Evolutionary conservation across 2,797 vertebrate genomes (phyloP).

Genomic region (Acrossocheilus wenchowensis): DNA sequence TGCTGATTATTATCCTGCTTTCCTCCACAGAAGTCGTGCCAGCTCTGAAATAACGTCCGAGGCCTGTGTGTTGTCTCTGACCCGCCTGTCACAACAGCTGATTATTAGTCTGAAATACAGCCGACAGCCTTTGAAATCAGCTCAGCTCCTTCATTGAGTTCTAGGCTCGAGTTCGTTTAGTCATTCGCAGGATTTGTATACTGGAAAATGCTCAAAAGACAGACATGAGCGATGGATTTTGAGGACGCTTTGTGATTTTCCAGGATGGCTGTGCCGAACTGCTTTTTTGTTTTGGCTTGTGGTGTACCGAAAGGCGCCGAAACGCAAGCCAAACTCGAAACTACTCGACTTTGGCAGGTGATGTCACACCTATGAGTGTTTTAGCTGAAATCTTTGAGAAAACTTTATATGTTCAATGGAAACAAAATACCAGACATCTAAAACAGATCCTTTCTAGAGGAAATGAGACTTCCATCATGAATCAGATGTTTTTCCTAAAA

Average conservation of each 20-base stretch:
- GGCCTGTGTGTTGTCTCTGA: conserved; percentile 28
- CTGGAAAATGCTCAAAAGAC: background rate
- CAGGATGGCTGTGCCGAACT: background rate
- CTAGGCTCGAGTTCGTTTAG: background rate
- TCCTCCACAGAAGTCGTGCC: conserved; percentile 37
- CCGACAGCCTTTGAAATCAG: background rate
- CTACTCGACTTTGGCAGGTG: background rate
- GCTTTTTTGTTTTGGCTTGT: conserved; percentile 9
- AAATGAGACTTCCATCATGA: background rate
- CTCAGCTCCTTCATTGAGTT: background rate
- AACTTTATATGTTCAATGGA: background rate
- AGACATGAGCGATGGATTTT: background rate
- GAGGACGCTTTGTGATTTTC: conserved; percentile 12
- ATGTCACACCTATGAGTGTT: conserved; percentile 1
- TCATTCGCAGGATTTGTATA: background rate
- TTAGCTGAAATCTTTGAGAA: conserved; percentile 1
- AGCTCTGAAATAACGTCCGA: conserved; percentile 32
- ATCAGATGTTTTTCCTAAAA: background rate
- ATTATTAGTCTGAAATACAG: conserved; percentile 37
- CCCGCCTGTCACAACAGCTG: conserved; percentile 42
- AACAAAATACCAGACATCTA: background rate
- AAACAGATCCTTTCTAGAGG: background rate
- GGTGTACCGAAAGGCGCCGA: background rate
- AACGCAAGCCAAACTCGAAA: background rate
- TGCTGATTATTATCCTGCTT: conserved; percentile 32